These are phyloP conservation scores for Ophion obscuratus DNA, from an alignment of 2,888 invertebrate species.

Conservation along the genomic window DNA sequence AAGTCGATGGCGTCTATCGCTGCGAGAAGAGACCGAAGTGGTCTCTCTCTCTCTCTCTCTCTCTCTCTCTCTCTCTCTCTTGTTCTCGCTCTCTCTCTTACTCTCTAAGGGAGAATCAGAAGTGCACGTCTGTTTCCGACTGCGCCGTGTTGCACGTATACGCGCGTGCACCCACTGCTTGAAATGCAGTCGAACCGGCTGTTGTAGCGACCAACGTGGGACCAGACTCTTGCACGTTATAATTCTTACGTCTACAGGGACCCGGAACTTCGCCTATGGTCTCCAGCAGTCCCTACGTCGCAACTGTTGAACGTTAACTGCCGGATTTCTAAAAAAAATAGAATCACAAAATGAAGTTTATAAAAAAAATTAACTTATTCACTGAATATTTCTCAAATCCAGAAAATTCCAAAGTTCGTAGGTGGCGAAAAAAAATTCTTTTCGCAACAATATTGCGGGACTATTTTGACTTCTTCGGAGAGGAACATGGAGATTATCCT, in stretches of 20 bases:
- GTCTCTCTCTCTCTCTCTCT: constrained; percentile 1
- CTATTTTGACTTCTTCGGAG: too few species aligned
- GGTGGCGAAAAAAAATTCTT: too few species aligned
- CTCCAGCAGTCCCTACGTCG: constrained; percentile 22
- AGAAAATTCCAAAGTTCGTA: too few species aligned
- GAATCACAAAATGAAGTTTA: too few species aligned
- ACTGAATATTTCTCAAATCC: too few species aligned
- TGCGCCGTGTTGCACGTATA: constrained; percentile 15
- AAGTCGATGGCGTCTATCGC: neutral
- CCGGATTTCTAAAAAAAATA: too few species aligned
- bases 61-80: too few species aligned
- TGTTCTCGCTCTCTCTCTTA: too few species aligned
- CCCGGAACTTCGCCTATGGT: constrained; percentile 67
- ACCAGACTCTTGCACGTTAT: constrained; percentile 41
- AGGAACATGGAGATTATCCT: too few species aligned
- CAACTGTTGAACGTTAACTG: neutral
- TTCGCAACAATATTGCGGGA: too few species aligned
- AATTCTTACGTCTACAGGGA: constrained; percentile 61
- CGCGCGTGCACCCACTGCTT: constrained; percentile 66
- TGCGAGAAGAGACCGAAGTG: neutral
- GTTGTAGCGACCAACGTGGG: constrained; percentile 50
- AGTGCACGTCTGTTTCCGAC: neutral
- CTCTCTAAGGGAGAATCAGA: neutral
- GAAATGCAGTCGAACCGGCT: constrained; percentile 79
- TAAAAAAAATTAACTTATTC: too few species aligned